Evolutionary conservation across 1,140 invertebrate genomes (phyloP).

Genomic region (Coelopa frigida): DNA sequence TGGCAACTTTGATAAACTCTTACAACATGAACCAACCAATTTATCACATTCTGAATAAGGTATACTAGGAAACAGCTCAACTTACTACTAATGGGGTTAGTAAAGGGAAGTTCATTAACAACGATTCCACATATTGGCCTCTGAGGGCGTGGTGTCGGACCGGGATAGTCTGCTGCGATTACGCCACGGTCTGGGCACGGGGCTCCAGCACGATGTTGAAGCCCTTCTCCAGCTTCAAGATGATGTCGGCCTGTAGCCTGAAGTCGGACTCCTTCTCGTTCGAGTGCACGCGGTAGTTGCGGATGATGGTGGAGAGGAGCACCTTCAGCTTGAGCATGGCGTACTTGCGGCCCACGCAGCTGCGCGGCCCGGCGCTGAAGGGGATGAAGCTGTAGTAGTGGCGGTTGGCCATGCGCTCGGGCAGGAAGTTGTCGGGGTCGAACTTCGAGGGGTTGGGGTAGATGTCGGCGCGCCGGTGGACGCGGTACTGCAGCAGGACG

Average conservation of each 20-base stretch:
- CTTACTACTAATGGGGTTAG: no score
- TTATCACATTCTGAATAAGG: no score
- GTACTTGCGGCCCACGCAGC: conserved; percentile 72
- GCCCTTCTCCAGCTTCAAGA: conserved; percentile 47
- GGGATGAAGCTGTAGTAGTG: conserved; percentile 83
- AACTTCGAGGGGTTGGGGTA: conserved; percentile 80
- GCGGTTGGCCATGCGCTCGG: conserved; percentile 68
- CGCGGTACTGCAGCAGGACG: conserved; percentile 58
- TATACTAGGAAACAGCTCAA: no score
- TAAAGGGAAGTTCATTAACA: no score
- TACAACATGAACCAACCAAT: no score
- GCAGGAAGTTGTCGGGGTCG: conserved; percentile 86
- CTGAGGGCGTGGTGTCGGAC: no score
- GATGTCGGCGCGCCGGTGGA: conserved; percentile 69
- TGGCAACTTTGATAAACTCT: no score
- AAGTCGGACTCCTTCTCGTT: conserved; percentile 44
- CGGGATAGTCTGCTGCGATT: no score
- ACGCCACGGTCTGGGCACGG: conserved; percentile 22
- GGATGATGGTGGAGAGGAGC: conserved; percentile 55
- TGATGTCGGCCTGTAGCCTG: conserved; percentile 45
- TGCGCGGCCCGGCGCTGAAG: conserved; percentile 80
- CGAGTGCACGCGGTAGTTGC: conserved; percentile 51
- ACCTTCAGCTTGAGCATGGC: conserved; percentile 60
- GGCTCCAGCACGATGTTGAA: conserved; percentile 39
- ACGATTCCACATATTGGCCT: no score